Evolutionary conservation across 2,888 invertebrate species (phyloP), one percentile per base, ranked within the genome.

Genomic region (Idaea aversata): DNA sequence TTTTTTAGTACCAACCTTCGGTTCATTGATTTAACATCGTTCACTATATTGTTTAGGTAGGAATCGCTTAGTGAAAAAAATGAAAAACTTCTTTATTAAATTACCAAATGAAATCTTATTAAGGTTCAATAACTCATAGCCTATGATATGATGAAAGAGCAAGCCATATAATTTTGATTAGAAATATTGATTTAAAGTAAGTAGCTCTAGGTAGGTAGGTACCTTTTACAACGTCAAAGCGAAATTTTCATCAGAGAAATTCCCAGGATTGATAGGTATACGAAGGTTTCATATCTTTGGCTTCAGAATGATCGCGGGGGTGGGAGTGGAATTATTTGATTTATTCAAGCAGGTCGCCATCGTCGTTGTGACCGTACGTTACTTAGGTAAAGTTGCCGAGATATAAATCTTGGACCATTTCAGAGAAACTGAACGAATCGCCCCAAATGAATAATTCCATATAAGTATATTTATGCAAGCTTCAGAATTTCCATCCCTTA

Each of bases 341-440:
- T 86, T 87, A 87, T 87, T 82, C 77, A 74, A 76, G 71, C 73
- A 73, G 71, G 80, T 76, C 75, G 67, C 71, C 68, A 47, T 25
- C 65, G 67, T 66, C 77, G 75, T 72, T 75, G 75, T 78, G 75
- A 77, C 83, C 86, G 82, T 84, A 84, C 82, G 84, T 83, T 86
- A 82, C 82, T 83, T 81, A 84, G 77, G 82, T 78, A 83, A 87
- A 88, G 80, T 88, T 86, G 80, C 73, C 80, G 80, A 76, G 79
- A 81, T 84, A 86, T 88, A 88, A 88, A 89, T 88, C 85, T 86
- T 73, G 79, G 74, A 77, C 82, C 79, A 82, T 81, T 82, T 81
- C 84, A 76, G 76, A 77, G 77, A 78, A 82, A 79, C 80, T 78
- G 80, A 81, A 82, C 78, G 82, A 85, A 86, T 85, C 79, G 79